Conservation (phyloP, 2,797 vertebrate species). For the Glossophaga mutica region DNA sequence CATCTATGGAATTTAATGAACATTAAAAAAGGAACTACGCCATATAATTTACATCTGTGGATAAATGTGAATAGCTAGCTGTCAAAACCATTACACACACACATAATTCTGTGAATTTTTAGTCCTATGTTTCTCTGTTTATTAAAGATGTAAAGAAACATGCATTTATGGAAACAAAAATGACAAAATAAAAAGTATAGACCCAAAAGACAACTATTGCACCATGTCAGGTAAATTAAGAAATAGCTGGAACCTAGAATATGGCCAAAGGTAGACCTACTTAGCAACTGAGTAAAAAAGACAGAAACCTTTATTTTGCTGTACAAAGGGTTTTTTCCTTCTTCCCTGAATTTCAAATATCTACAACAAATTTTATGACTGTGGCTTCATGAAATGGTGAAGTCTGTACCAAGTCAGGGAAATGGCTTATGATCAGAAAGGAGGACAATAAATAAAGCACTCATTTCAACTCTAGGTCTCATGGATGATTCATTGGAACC, state of each 20-base stretch:
- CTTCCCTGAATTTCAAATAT: neutral
- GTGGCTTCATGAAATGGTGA: conserved; percentile 5
- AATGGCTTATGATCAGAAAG: conserved; percentile 1
- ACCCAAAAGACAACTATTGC: neutral
- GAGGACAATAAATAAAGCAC: conserved; percentile 32
- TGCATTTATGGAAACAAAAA: neutral
- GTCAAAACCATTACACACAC: conserved; percentile 24
- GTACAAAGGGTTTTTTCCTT: neutral
- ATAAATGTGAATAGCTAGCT: conserved; percentile 59
- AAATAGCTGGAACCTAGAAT: conserved; percentile 17
- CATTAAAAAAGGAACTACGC: conserved; percentile 67
- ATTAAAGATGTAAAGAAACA: conserved; percentile 16
- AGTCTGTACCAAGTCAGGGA: neutral
- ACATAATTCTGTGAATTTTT: conserved; percentile 10
- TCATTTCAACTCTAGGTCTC: conserved; percentile 25
- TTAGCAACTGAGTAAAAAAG: neutral
- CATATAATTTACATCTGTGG: conserved; percentile 73
- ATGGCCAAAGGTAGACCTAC: conserved; percentile 7
- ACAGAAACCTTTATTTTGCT: neutral
- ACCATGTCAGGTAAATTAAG: conserved; percentile 25
- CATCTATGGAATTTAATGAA: conserved; percentile 80
- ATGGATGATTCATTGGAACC: conserved; percentile 50
- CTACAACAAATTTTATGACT: neutral
- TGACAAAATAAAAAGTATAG: neutral
- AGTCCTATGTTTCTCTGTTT: conserved; percentile 4